Evolutionary conservation across 2,888 invertebrate species (phyloP).

Genomic region (Lepidonotus clava): DNA sequence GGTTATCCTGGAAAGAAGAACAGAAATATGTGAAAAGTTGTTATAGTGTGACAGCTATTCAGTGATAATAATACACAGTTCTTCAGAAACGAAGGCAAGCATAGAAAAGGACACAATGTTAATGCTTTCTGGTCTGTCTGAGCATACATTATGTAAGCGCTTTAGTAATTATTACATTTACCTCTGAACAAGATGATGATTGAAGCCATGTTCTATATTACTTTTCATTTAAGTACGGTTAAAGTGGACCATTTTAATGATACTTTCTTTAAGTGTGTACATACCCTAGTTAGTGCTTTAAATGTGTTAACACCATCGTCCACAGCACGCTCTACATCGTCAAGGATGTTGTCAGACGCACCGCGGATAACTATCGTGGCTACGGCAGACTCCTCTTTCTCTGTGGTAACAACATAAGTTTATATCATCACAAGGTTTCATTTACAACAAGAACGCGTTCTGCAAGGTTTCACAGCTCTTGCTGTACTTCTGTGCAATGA

Average conservation of each 20-base stretch:
- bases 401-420: slow-evolving; percentile 66
- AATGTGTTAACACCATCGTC: slow-evolving; percentile 99
- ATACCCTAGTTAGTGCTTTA: slow-evolving; percentile 91
- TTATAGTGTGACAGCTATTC: not conserved
- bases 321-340: slow-evolving; percentile 98
- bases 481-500: no score
- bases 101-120: no score
- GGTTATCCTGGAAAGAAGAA: slow-evolving; percentile 81
- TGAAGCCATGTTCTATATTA: no score
- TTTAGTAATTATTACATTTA: no score
- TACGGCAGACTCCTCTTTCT: slow-evolving; percentile 90
- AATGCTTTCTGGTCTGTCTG: no score
- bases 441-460: no score
- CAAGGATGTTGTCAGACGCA: slow-evolving; percentile 98
- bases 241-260: not conserved
- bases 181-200: no score
- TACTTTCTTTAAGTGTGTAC: slow-evolving; percentile 18
- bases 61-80: not conserved
- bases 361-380: slow-evolving; percentile 97
- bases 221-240: no score
- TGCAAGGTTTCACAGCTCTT: no score
- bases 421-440: no score
- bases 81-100: not conserved
- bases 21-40: not conserved
- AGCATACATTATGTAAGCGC: no score